These are phyloP conservation scores for Notamacropus eugenii DNA, from an alignment of 2,797 vertebrate genomes.

Conservation along the genomic window DNA sequence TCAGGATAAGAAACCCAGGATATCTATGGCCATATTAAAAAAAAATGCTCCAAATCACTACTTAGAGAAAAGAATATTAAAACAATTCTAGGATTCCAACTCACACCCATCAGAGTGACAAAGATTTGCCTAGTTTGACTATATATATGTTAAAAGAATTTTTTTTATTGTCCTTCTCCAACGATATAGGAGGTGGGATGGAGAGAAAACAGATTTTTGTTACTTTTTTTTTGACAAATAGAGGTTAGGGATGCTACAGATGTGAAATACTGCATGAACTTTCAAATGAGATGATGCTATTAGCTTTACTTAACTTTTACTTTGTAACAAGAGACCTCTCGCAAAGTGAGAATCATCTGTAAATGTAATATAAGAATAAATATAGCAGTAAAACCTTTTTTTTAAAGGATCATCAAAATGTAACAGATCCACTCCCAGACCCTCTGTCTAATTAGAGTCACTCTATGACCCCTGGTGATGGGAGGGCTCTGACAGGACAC, in stretches of 20 bases:
- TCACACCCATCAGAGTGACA: background rate
- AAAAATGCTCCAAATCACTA: background rate
- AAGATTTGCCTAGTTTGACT: too few relatives aligned
- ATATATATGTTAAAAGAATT: background rate
- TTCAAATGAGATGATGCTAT: background rate
- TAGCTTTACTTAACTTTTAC: background rate
- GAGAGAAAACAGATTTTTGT: background rate
- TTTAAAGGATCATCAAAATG: background rate
- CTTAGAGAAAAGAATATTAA: background rate
- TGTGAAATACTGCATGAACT: background rate
- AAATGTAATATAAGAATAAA: background rate
- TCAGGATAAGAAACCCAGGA: background rate
- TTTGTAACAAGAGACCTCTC: background rate
- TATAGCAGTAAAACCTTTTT: background rate
- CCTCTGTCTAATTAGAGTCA: background rate
- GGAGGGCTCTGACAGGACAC: too few relatives aligned
- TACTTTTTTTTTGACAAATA: background rate
- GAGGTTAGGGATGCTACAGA: background rate
- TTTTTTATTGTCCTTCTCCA: background rate
- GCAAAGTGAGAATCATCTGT: background rate
- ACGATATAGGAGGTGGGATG: background rate
- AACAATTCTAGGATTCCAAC: background rate
- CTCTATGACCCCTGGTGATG: background rate
- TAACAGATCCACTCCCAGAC: background rate
- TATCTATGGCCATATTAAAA: background rate